phyloP scores from a whole-genome alignment of 2,113 vertebrate genomes.

The Lasiurus borealis region DNA sequence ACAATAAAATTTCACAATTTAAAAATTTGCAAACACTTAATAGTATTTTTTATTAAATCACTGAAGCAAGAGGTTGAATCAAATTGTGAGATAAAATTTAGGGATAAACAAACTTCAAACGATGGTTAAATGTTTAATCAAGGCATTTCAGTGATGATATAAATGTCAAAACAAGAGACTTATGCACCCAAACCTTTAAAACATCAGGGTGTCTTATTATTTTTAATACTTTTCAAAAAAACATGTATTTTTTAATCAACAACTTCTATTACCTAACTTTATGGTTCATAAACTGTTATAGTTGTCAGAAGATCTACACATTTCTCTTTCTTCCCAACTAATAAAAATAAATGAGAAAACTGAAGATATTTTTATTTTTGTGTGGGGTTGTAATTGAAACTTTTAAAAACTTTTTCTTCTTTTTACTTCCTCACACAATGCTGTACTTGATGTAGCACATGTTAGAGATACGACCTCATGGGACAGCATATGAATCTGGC shows the following conservation, averaged over 20 bases:
- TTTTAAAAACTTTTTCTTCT: neutral
- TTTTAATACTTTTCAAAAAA: conserved; percentile 75
- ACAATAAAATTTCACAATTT: conserved; percentile 16
- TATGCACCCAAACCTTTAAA: conserved; percentile 57
- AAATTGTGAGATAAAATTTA: conserved; percentile 73
- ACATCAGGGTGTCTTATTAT: conserved; percentile 71
- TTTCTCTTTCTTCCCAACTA: conserved; percentile 66
- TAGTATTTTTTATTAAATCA: conserved; percentile 70
- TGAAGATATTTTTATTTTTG: conserved; percentile 50
- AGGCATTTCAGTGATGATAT: conserved; percentile 46
- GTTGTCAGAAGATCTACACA: conserved; percentile 50
- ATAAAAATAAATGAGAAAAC: conserved; percentile 77
- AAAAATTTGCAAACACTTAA: conserved; percentile 71
- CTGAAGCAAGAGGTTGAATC: conserved; percentile 67
- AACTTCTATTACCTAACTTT: conserved; percentile 76
- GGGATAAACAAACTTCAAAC: conserved; percentile 67
- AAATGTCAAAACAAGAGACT: conserved; percentile 66
- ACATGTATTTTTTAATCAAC: conserved; percentile 74
- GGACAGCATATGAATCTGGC: neutral
- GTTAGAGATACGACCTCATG: neutral
- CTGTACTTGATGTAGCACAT: neutral
- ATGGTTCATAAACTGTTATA: conserved; percentile 74
- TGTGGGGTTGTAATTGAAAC: conserved; percentile 25
- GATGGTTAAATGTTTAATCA: conserved; percentile 76
- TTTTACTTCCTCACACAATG: neutral